Evolutionary conservation across 30 jellyfish, hydroid and myxozoan species (phyloP).

Genomic region (Phacellophora camtschatica): DNA sequence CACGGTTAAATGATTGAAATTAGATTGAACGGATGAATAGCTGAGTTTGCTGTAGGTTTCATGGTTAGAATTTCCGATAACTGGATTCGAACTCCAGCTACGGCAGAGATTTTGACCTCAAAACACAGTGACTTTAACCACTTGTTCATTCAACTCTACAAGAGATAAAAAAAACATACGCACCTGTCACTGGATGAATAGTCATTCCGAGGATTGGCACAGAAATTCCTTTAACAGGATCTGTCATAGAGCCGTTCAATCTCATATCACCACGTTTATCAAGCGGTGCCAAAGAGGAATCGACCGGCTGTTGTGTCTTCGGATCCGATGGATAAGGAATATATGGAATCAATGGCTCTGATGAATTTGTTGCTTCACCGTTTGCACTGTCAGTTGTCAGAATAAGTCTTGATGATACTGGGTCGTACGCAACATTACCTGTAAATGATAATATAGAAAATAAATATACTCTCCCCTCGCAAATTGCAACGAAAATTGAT

Average conservation of each 20-base stretch:
- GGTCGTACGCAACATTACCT: conserved; percentile 97
- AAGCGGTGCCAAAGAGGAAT: conserved; percentile 61
- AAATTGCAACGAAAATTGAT: too few relatives aligned
- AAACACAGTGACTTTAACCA: not conserved
- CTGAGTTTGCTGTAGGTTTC: too few relatives aligned
- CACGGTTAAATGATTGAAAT: too few relatives aligned
- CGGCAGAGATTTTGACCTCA: too few relatives aligned
- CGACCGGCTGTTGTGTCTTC: conserved; percentile 76
- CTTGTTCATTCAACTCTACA: not conserved
- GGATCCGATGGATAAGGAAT: conserved; percentile 89
- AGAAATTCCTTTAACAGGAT: conserved; percentile 78
- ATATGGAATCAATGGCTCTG: conserved; percentile 84
- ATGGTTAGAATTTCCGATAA: too few relatives aligned
- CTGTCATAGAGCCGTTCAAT: conserved; percentile 87
- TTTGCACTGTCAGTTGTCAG: conserved; percentile 90
- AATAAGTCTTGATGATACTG: conserved; percentile 87
- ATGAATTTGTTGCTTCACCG: conserved; percentile 94
- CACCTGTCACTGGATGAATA: conserved; percentile 94
- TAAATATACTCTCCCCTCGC: too few relatives aligned
- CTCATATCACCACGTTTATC: conserved; percentile 92
- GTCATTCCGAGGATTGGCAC: conserved; percentile 98
- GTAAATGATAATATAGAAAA: not conserved
- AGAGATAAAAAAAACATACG: not conserved
- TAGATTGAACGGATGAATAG: too few relatives aligned
- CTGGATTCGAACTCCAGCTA: too few relatives aligned